These are phyloP conservation scores for Dugesia japonica DNA, from an alignment of 2,888 invertebrate species.

Conservation along the genomic window DNA sequence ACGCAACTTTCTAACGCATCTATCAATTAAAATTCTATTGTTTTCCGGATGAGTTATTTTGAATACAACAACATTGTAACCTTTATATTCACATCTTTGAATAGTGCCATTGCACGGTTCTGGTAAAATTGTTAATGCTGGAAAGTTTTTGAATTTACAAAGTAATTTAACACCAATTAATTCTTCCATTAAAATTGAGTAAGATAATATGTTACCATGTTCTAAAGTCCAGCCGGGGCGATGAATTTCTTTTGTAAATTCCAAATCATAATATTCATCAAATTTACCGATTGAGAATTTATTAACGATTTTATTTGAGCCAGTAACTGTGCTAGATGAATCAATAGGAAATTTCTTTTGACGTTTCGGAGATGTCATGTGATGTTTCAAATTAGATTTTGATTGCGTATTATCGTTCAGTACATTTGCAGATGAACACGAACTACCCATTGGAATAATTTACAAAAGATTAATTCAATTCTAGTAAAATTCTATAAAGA, in stretches of 20 bases:
- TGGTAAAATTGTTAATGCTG: neutral
- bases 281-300: constrained; percentile 7
- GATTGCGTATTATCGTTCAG: neutral
- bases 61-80: neutral
- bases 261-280: neutral
- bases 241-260: constrained; percentile 6
- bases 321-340: neutral
- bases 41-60: neutral
- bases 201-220: neutral
- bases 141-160: neutral
- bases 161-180: neutral
- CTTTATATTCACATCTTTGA: constrained; percentile 20
- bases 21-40: neutral
- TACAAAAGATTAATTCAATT: no score
- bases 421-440: neutral
- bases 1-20: neutral
- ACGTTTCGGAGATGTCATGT: no score
- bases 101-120: neutral
- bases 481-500: no score
- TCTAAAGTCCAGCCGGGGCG: neutral
- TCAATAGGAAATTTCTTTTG: neutral
- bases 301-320: neutral
- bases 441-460: constrained; percentile 9
- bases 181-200: neutral
- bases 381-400: neutral